Percentiles rank a stretch among this genome's conserved stretches.
These are phyloP conservation scores for Gymnothorax reevesii DNA, from an alignment of 2,797 vertebrate genomes.

Conservation along the genomic window DNA sequence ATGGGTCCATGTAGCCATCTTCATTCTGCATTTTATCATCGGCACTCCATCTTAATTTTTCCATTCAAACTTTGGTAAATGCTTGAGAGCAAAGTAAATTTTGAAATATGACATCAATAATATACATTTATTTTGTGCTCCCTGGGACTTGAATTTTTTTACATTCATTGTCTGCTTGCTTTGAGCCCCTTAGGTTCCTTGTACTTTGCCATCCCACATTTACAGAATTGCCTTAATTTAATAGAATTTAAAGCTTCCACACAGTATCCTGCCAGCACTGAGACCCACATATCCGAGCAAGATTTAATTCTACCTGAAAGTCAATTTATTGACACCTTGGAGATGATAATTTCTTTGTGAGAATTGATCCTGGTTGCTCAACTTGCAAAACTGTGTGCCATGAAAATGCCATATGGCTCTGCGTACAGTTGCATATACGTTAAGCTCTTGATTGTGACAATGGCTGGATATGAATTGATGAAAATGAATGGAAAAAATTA, in stretches of 20 bases:
- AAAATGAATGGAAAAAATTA: too few species aligned
- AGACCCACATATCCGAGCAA: not conserved
- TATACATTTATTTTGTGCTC: too few species aligned
- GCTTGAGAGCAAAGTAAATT: too few species aligned
- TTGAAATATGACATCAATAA: too few species aligned
- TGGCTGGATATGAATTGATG: not conserved
- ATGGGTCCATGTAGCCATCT: too few species aligned
- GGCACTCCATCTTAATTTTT: too few species aligned
- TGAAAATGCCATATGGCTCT: not conserved
- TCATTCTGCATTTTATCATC: too few species aligned
- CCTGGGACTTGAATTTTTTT: not conserved
- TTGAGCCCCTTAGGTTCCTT: not conserved
- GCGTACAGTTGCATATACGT: not conserved
- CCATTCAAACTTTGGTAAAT: too few species aligned
- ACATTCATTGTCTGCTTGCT: not conserved
- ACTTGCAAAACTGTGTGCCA: not conserved
- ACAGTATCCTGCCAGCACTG: not conserved
- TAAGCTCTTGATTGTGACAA: not conserved
- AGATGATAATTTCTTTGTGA: not conserved
- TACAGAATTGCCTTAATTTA: not conserved
- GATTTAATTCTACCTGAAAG: slow-evolving; percentile 10
- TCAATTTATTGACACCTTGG: not conserved
- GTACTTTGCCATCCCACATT: not conserved
- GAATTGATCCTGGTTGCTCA: not conserved
- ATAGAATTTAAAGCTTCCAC: not conserved